Base-by-base conservation (phyloP, 2,888 invertebrate species). In the Epinotia demarniana region DNA sequence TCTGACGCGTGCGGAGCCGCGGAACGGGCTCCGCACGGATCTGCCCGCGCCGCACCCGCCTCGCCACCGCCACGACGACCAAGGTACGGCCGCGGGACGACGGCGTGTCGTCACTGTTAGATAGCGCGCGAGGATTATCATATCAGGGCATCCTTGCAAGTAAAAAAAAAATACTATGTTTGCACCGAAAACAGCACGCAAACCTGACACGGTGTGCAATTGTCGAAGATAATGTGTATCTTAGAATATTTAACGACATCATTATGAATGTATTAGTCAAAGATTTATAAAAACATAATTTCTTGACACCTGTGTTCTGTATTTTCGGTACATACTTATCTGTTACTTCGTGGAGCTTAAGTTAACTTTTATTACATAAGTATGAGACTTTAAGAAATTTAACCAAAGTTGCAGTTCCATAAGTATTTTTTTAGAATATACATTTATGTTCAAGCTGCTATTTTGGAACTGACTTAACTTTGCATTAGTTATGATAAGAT, bases 1-100 rank as follows among this genome's bases (percentile, higher is more conserved):
- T 60, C 79, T 93, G 66, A 93, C 93, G 4, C 91, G 93, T 11
- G 91, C 92, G 18, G 93, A 92, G 75, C 82, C 91, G 0, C 89
- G 92, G 73, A 91, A 91, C 86, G 93, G 92, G 0, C 85, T 81
- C 84, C 84, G 83, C 16, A 27, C 64, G 46, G 75, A 75, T 27
- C 60, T 27, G 18, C 75, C 71, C 39, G 81, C 77, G 75, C 82
- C 72, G 81, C 81, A 77, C 76, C 69, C 82, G 61, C 78, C 58
- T 77, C 81, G 49, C 55, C 90, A 85, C 63, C 89, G 85, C 71
- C 92, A 90, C 86, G 92, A 93, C 80, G 93, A 94, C 84, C 93
- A 93, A 86, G 91, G 93, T 94, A 75, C 58, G 27, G 2, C 57
- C 55, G 33, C 5, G 18, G 33, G 27, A 53, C 66, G 66, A 53